phyloP scores from a whole-genome alignment of 2,797 vertebrate species.

The Pangasius mekongensis region DNA sequence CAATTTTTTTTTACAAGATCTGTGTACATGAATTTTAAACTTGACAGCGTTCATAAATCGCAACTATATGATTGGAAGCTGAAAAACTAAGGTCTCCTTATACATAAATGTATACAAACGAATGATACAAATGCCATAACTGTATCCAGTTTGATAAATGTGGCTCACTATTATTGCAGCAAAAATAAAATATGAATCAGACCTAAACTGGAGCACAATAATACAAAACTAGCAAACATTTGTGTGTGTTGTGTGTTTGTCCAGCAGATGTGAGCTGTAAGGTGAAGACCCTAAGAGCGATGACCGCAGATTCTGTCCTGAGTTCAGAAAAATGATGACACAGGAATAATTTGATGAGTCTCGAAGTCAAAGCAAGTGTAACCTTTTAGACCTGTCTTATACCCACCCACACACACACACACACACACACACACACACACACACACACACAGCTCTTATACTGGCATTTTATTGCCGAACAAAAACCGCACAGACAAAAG shows the following conservation, averaged over 20 bases:
- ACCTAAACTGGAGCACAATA: background rate
- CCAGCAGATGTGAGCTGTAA: constrained; percentile 74
- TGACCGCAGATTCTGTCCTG: constrained; percentile 58
- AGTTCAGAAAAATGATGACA: constrained; percentile 64
- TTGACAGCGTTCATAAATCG: background rate
- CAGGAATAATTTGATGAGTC: constrained; percentile 77
- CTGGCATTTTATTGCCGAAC: constrained; percentile 76
- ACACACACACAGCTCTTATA: constrained; percentile 66
- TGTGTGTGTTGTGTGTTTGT: constrained; percentile 62
- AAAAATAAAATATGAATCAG: background rate
- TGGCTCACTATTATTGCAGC: background rate
- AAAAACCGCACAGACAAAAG: constrained; percentile 82
- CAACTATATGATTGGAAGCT: too few species aligned
- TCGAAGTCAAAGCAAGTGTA: constrained; percentile 80
- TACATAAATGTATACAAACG: background rate
- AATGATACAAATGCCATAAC: background rate
- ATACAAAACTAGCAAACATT: background rate
- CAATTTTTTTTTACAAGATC: background rate
- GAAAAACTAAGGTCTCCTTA: background rate
- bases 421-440: constrained; percentile 43
- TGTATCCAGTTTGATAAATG: background rate
- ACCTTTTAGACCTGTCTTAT: constrained; percentile 80
- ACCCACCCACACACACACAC: constrained; percentile 55
- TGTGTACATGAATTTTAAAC: background rate
- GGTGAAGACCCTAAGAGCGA: constrained; percentile 63